Evolutionary conservation across 1,140 invertebrate species (phyloP), one percentile per base, ranked within the genome.

Genomic region (Drosophila nasuta): DNA sequence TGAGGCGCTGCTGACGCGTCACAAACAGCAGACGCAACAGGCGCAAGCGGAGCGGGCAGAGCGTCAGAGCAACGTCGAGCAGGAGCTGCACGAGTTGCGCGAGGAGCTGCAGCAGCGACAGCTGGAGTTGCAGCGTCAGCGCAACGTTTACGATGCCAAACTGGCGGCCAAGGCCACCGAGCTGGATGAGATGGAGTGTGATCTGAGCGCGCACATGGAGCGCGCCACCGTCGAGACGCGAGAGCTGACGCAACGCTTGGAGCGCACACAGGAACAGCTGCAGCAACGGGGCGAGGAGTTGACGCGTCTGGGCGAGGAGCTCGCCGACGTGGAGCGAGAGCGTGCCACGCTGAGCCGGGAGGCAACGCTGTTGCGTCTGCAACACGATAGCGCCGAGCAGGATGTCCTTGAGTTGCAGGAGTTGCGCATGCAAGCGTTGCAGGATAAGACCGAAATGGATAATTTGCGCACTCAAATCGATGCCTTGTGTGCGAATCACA

Each of bases 181-280:
- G 63, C 93, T 94, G 46, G 95, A 95, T 73, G 94, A 94, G 75
- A 85, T 95, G 48, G 95, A 95, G 81, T 87, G 91, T 30, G 94
- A 95, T 78, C 93, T 95, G 63, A 95, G 94, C 72, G 92, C 91
- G n/a, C 95, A 95, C 88, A 93, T 95, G 62, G 93, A 95, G 79
- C 93, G 94, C 41, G 79, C 94, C 38, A 92, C 94, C 28, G 93
- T 93, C 75, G 94, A 95, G 85, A 93, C 92, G 5, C 93, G 93
- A 48, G 78, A 87, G 4, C 56, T 93, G 0, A n/a, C 72, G 91
- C 92, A 95, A 92, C 92, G 75, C 75, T 65, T 93, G 92, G 75
- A 95, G 81, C 92, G 93, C 79, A 77, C 94, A 0, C 81, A 94
- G 56, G 93, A 94, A 48, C 80, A 94, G 94, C 78, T 93, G 91